These are phyloP conservation scores for Adelosebastes latens DNA, from an alignment of 2,797 vertebrate genomes.

Conservation along the genomic window DNA sequence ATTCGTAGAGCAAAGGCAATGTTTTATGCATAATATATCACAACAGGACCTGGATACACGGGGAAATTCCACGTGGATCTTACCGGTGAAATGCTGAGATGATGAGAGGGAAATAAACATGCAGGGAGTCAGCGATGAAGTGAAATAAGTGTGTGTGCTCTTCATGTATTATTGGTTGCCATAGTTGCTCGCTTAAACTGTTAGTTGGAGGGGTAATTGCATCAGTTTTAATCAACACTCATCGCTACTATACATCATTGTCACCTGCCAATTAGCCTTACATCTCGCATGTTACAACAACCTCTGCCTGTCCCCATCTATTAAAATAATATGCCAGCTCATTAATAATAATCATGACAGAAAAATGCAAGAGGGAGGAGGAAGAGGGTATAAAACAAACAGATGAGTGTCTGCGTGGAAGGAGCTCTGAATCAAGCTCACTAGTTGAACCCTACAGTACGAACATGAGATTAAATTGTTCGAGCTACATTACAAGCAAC, in stretches of 20 bases:
- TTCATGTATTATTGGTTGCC: not conserved
- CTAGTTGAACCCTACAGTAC: constrained; percentile 8
- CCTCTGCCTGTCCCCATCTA: constrained; percentile 34
- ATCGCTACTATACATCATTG: constrained; percentile 19
- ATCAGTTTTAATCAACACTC: constrained; percentile 47
- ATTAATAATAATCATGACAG: constrained; percentile 39
- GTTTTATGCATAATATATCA: constrained; percentile 64
- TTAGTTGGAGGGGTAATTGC: constrained; percentile 1
- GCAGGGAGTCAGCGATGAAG: not conserved
- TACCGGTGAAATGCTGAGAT: constrained; percentile 14
- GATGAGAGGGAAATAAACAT: constrained; percentile 41
- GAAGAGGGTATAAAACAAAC: constrained; percentile 29
- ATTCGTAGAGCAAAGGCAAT: constrained; percentile 52
- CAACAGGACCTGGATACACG: constrained; percentile 33
- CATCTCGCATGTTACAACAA: constrained; percentile 22
- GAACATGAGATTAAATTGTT: constrained; percentile 42
- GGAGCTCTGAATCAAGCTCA: constrained; percentile 28
- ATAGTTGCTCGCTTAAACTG: not conserved
- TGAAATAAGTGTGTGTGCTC: not conserved
- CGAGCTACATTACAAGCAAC: constrained; percentile 32
- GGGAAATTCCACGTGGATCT: constrained; percentile 20
- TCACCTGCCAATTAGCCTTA: constrained; percentile 50
- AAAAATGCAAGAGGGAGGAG: not conserved
- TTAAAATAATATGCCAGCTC: constrained; percentile 43
- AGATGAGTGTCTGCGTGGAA: not conserved